phyloP scores from a whole-genome alignment of 1,140 invertebrate species.

The Drosophila sproati region DNA sequence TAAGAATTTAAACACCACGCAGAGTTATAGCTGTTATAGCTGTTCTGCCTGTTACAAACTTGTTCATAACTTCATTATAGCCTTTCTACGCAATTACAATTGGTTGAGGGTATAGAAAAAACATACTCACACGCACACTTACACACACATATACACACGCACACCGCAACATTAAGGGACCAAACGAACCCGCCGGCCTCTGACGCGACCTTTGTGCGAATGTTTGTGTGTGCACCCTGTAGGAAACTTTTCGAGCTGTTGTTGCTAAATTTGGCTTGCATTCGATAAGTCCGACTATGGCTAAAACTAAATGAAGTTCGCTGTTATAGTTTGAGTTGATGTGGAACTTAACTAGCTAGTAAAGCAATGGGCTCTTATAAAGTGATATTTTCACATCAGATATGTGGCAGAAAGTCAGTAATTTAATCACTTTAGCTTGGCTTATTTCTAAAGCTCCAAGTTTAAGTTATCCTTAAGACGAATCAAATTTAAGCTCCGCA shows the following conservation, averaged over 20 bases:
- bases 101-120: background rate
- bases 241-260: slow-evolving; percentile 12
- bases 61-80: background rate
- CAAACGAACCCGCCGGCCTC: slow-evolving; percentile 33
- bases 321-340: too few species aligned
- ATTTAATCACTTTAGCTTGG: too few species aligned
- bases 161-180: slow-evolving; percentile 55
- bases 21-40: too few species aligned
- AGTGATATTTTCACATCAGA: too few species aligned
- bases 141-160: slow-evolving; percentile 10
- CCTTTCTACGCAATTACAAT: background rate
- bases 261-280: too few species aligned
- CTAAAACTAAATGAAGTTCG: background rate
- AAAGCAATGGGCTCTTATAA: too few species aligned
- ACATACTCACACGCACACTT: slow-evolving; percentile 9
- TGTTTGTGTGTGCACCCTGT: slow-evolving; percentile 27
- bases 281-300: background rate
- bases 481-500: too few species aligned
- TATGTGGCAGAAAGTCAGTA: too few species aligned
- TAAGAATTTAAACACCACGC: too few species aligned
- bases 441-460: too few species aligned
- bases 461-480: too few species aligned
- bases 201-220: slow-evolving; percentile 55
- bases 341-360: too few species aligned
- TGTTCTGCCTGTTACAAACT: background rate